Percentiles rank a stretch among this genome's conserved stretches.
phyloP scores from a whole-genome alignment of 2,113 vertebrate species.

The Craseonycteris thonglongyai region DNA sequence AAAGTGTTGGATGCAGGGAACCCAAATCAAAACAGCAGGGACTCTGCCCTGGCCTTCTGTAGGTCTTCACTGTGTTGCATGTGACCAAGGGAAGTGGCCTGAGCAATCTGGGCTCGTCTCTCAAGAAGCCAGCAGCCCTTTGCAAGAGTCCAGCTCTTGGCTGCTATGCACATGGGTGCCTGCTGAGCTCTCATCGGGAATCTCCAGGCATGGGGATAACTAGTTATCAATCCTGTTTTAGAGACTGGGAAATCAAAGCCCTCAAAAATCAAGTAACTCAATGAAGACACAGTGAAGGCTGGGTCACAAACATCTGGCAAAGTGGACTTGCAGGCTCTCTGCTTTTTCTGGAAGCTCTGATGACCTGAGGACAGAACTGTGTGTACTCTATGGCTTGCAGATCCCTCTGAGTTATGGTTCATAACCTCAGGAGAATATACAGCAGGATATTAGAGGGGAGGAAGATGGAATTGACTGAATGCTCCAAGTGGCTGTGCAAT shows the following conservation, averaged over 20 bases:
- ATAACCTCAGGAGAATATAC: too few species aligned
- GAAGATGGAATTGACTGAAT: fast-evolving
- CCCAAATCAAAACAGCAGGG: too few species aligned
- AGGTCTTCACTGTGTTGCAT: fast-evolving
- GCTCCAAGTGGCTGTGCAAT: not conserved
- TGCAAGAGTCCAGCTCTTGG: fast-evolving
- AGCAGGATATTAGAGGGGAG: not conserved
- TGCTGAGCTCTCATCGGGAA: fast-evolving
- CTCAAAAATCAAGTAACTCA: not conserved
- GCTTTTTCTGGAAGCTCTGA: not conserved
- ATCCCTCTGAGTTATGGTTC: not conserved
- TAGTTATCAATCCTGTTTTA: not conserved
- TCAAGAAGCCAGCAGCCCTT: not conserved
- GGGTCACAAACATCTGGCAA: fast-evolving
- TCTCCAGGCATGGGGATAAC: not conserved
- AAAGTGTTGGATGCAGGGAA: not conserved
- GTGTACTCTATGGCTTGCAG: fast-evolving
- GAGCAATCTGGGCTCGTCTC: too few species aligned
- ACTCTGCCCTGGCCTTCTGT: not conserved
- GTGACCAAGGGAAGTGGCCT: fast-evolving
- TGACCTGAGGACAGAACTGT: fast-evolving
- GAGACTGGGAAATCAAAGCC: too few species aligned
- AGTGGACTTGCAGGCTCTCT: fast-evolving
- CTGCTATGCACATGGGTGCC: fast-evolving
- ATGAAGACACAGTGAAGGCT: not conserved